Evolutionary conservation across 2,888 invertebrate species (phyloP).

Genomic region (Seira sanloemensis): DNA sequence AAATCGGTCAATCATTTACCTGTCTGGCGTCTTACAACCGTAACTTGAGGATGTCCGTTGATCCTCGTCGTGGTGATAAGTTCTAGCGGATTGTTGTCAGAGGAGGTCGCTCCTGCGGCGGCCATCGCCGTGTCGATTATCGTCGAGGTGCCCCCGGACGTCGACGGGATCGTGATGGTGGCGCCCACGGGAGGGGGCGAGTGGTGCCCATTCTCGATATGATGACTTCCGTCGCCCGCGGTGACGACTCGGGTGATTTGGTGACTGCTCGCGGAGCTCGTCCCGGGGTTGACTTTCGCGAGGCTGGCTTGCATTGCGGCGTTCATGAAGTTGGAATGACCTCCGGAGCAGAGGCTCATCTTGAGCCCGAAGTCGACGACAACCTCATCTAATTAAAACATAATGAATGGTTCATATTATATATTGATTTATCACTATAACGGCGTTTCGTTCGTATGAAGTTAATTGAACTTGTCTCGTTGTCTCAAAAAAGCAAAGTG

Average conservation of each 20-base stretch:
- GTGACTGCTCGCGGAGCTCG: slow-evolving; percentile 11
- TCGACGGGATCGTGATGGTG: slow-evolving; percentile 57
- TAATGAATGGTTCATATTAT: too few relatives aligned
- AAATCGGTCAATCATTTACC: slow-evolving; percentile 20
- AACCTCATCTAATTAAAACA: slow-evolving; percentile 49
- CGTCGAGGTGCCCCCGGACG: slow-evolving; percentile 40
- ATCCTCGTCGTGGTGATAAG: slow-evolving; percentile 57
- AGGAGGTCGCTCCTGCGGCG: slow-evolving; percentile 41
- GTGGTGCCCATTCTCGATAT: slow-evolving; percentile 50
- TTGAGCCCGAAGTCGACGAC: slow-evolving; percentile 66
- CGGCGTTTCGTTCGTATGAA: too few relatives aligned
- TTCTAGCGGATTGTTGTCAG: slow-evolving; percentile 53
- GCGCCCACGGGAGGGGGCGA: slow-evolving; percentile 59
- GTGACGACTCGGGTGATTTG: slow-evolving; percentile 22
- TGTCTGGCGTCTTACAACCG: slow-evolving; percentile 55
- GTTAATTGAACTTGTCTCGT: too few relatives aligned
- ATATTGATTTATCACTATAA: too few relatives aligned
- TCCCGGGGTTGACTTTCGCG: slow-evolving; percentile 38
- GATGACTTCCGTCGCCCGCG: slow-evolving; percentile 38
- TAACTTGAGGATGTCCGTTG: slow-evolving; percentile 57
- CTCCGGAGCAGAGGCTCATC: slow-evolving; percentile 56
- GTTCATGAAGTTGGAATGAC: slow-evolving; percentile 63
- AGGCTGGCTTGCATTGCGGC: slow-evolving; percentile 63
- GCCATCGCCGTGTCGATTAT: slow-evolving; percentile 57
- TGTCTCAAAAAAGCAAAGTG: too few relatives aligned